Evolutionary conservation across 2,888 invertebrate genomes (phyloP).

Genomic region (Notodonta ziczac): DNA sequence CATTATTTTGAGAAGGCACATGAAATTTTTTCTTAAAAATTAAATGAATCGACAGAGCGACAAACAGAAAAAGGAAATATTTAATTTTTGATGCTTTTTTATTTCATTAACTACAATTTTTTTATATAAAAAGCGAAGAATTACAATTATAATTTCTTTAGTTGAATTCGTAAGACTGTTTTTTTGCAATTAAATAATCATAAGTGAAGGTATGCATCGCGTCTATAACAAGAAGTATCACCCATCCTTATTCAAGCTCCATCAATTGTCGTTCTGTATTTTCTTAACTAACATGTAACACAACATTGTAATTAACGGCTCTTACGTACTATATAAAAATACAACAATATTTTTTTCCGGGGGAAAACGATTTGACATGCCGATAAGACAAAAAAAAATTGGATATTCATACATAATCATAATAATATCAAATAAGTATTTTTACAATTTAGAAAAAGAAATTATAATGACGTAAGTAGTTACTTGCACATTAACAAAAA

Average conservation of each 20-base stretch:
- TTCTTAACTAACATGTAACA: slow-evolving; percentile 41
- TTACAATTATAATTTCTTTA: slow-evolving; percentile 19
- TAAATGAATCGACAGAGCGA: slow-evolving; percentile 65
- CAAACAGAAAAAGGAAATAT: slow-evolving; percentile 27
- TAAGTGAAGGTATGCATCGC: slow-evolving; percentile 18
- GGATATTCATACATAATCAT: too few species aligned
- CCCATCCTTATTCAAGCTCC: slow-evolving; percentile 52
- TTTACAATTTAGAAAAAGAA: too few species aligned
- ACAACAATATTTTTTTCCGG: slow-evolving; percentile 70
- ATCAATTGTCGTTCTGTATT: slow-evolving; percentile 42
- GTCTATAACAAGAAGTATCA: slow-evolving; percentile 33
- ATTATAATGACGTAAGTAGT: too few species aligned
- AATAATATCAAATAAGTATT: too few species aligned
- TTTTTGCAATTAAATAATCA: slow-evolving; percentile 23
- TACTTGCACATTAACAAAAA: too few species aligned
- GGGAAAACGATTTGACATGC: slow-evolving; percentile 51
- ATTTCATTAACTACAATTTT: slow-evolving; percentile 11
- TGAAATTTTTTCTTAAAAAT: slow-evolving; percentile 79
- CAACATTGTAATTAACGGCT: slow-evolving; percentile 60
- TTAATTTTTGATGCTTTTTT: slow-evolving; percentile 6
- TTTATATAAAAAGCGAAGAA: slow-evolving; percentile 38
- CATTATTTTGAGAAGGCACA: slow-evolving; percentile 82
- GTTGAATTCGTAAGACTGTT: slow-evolving; percentile 11
- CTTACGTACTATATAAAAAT: slow-evolving; percentile 80
- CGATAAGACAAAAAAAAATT: slow-evolving; percentile 13